Evolutionary conservation across 2,888 invertebrate species (phyloP), one percentile per base, ranked within the genome.

Genomic region (Habroteleia sp.): DNA sequence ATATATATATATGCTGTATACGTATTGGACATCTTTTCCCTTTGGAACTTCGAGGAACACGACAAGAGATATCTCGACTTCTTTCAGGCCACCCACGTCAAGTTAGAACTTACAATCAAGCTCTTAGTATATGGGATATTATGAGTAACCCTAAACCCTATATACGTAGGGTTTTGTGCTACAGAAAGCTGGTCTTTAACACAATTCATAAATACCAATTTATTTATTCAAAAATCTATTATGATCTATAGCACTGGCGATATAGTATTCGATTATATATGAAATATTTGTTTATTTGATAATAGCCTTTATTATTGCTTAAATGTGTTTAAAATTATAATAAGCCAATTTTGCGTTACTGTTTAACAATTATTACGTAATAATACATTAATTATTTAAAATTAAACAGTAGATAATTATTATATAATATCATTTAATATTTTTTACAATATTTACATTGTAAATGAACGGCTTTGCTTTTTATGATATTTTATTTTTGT

Each of bases 71-170:
- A 74, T 69, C 74, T 74, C 69, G 63, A 69, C 74, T 74, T 69
- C 71, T 75, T 75, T 41, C 68, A 76, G 84, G 77, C 85, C 85
- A 85, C 85, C 84, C 84, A 84, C 83, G 84, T 84, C 66, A 82
- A 72, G 54, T 71, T 74, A 74, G 74, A 80, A 76, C 72, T 66
- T 79, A 73, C 65, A 76, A 77, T 77, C 72, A 71, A 77, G 76
- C 73, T 71, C 80, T 58, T 54, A 69, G 80, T 79, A 80, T 72
- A 80, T 71, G 76, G 76, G 80, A 81, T 82, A 80, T 81, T 83
- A 83, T 83, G 72, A 79, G 83, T 83, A 83, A 84, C 81, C 77
- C 77, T 82, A 83, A 80, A 83, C 82, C 56, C 77, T 77, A 68
- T 74, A 77, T 74, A 79, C 76, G 74, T 74, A 62, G 56, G 54